Evolutionary conservation across 37 sponge, comb jelly and placozoan genomes (phyloP), one percentile per base, ranked within the genome.

Genomic region (Halisarca cf. caerulea): DNA sequence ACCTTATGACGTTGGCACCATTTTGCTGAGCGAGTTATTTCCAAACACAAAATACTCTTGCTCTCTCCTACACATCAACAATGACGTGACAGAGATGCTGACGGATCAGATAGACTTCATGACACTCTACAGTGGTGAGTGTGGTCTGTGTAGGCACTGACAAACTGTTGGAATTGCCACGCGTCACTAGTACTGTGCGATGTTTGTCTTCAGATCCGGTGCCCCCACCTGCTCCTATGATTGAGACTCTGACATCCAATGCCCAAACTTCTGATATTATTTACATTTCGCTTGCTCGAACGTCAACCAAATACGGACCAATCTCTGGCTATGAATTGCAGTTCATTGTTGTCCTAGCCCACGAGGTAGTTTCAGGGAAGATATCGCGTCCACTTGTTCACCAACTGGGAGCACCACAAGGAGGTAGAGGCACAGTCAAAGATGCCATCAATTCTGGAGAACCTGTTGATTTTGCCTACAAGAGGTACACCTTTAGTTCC

Each of bases 251-350:
- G 39, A 71, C 37, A 3, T 38, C 35, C 3, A 30, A 30, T 32
- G 37, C 3, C 3, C 73, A 71, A 21, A 24, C 32, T 32, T 20
- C 39, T 24, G 73, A 38, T 3, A 71, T 39, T 32, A 24, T 71
- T 71, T 32, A 62, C 6, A 28, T 62, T 15, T n/a, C 64, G 15
- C 38, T 81, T 5, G 20, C n/a, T 35, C 45, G 36, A 60, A 5
- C 82, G 60, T 60, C 44, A 32, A 59, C 39, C 6, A 60, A 60
- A 35, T 24, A 59, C 34, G 62, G 45, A 60, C 62, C 62, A 23
- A 59, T 81, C 7, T 59, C 23, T 60, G 82, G 82, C 0, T 81
- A 81, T 35, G 42, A 81, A 59, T 59, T 81, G 1, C 82, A 81
- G 43, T 81, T 81, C 25, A 14, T 60, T 59, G 62, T 59, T 28